These are phyloP conservation scores for Helogale parvula DNA, from an alignment of 2,113 vertebrate species.

Conservation along the genomic window DNA sequence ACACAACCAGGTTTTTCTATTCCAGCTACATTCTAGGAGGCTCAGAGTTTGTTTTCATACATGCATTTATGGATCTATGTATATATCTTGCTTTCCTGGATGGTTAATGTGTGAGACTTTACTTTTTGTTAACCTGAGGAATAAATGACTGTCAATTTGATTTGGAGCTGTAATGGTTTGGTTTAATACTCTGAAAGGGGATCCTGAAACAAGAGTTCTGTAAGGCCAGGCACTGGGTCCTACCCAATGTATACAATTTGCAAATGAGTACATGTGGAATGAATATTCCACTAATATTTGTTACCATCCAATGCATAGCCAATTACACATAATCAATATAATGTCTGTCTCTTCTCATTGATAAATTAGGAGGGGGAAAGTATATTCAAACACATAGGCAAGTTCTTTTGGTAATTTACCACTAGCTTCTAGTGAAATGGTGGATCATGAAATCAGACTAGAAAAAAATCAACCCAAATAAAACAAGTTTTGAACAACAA, in stretches of 20 bases:
- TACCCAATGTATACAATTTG: not conserved
- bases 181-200: constrained; percentile 38
- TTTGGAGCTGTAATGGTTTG: not conserved
- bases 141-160: not conserved
- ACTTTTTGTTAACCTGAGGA: constrained; percentile 26
- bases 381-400: not conserved
- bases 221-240: not conserved
- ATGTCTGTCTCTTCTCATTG: not conserved
- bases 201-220: not conserved
- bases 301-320: not conserved
- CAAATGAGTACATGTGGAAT: not conserved
- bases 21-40: not conserved
- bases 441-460: not conserved
- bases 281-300: not conserved
- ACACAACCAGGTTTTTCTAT: not conserved
- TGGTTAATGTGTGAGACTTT: not conserved
- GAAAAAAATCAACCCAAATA: not conserved
- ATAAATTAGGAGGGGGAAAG: not conserved
- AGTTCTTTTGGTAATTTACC: not conserved
- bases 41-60: not conserved
- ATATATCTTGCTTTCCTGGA: not conserved
- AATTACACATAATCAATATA: not conserved
- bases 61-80: not conserved
- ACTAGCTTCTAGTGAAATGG: not conserved
- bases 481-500: not conserved